phyloP scores from a whole-genome alignment of 2,113 vertebrate genomes.

The Thoracochromis brauschi region DNA sequence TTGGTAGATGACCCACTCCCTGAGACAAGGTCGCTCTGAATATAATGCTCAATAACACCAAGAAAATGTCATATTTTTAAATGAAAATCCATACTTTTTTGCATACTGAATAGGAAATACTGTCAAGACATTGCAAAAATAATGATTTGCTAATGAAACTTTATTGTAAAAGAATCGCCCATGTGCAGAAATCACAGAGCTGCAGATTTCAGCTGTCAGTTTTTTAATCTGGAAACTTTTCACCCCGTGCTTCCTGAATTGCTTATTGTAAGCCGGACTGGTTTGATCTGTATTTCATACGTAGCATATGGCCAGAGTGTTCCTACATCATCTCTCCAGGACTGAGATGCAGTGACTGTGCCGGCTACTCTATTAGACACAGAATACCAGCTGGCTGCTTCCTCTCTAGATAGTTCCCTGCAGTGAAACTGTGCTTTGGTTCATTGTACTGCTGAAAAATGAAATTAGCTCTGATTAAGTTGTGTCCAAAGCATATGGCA shows the following conservation, averaged over 20 bases:
- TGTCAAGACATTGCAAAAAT: not conserved
- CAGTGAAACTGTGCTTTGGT: not conserved
- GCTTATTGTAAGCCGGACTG: not conserved
- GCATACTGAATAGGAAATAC: not conserved
- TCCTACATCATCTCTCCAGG: not conserved
- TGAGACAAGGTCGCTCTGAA: not conserved
- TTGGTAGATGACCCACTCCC: not conserved
- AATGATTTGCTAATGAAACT: not conserved
- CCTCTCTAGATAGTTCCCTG: not conserved
- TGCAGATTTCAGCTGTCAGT: not conserved
- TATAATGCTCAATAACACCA: not conserved
- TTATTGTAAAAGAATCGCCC: not conserved
- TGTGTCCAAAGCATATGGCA: not conserved
- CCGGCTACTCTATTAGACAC: not conserved
- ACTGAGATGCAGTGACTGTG: not conserved
- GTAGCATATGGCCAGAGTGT: not conserved
- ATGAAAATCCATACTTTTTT: not conserved
- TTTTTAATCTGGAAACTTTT: not conserved
- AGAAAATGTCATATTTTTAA: not conserved
- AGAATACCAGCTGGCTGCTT: not conserved
- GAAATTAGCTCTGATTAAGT: not conserved
- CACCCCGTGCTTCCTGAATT: not conserved
- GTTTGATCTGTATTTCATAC: not conserved
- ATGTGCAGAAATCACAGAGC: not conserved
- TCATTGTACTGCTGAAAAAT: not conserved